Conservation (phyloP, 2,888 invertebrate species). For the Aphidoletes aphidimyza region DNA sequence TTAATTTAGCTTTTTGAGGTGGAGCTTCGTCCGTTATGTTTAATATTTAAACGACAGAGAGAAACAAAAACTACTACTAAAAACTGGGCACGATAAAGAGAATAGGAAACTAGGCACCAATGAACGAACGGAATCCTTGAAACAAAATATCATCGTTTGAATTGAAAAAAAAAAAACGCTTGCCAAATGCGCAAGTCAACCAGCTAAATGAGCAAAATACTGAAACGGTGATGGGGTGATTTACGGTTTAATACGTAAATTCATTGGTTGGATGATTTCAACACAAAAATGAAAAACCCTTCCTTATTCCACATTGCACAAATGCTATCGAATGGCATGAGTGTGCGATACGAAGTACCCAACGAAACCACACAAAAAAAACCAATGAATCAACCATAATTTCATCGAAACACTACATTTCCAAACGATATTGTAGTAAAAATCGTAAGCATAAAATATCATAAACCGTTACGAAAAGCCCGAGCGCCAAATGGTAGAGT, state of each 20-base stretch:
- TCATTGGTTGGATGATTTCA: not conserved
- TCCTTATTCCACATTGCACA: not conserved
- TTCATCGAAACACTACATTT: not conserved
- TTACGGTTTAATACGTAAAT: not conserved
- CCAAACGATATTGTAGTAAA: not conserved
- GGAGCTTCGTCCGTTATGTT: not conserved
- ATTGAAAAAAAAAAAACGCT: not conserved
- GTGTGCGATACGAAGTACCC: no score
- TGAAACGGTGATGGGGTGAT: not conserved
- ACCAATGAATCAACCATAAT: conserved; percentile 7
- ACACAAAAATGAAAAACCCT: not conserved
- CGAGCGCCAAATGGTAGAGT: no score
- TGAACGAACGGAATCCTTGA: not conserved
- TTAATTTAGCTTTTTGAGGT: not conserved
- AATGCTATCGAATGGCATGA: not conserved
- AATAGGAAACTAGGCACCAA: not conserved
- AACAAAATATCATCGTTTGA: not conserved
- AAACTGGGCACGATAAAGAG: not conserved
- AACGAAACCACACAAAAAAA: no score
- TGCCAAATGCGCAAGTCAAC: conserved; percentile 40
- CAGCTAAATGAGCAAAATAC: not conserved
- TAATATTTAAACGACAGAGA: not conserved
- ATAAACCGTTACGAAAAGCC: conserved; percentile 32
- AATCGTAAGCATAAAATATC: conserved; percentile 40
- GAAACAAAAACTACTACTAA: not conserved